These are phyloP conservation scores for Ailurus styani DNA, from an alignment of 2,113 vertebrate genomes.

Conservation along the genomic window DNA sequence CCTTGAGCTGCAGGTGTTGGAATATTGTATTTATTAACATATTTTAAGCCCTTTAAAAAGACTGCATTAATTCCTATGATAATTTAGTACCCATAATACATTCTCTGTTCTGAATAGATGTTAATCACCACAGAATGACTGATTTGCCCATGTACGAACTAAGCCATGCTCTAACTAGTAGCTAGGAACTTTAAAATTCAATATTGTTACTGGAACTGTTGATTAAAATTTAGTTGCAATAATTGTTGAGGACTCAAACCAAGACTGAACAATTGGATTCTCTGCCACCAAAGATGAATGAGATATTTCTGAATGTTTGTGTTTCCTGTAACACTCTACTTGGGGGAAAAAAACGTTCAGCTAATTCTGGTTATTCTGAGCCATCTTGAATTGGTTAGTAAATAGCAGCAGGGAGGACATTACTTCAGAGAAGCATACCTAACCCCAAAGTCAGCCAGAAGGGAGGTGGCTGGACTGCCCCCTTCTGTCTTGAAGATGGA, in stretches of 20 bases:
- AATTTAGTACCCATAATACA: slow-evolving; percentile 85
- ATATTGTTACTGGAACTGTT: slow-evolving; percentile 79
- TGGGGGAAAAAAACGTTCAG: background rate
- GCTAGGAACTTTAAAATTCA: slow-evolving; percentile 82
- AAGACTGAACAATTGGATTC: slow-evolving; percentile 47
- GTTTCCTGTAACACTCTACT: background rate
- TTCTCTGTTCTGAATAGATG: slow-evolving; percentile 86
- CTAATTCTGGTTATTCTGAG: background rate
- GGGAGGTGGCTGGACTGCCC: background rate
- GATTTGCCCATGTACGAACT: slow-evolving; percentile 77
- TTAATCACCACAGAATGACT: slow-evolving; percentile 84
- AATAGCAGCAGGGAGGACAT: slow-evolving; percentile 7
- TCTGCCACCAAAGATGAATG: slow-evolving; percentile 25
- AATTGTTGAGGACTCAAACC: slow-evolving; percentile 59
- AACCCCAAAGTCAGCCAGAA: background rate
- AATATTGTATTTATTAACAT: slow-evolving; percentile 90
- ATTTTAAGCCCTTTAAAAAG: slow-evolving; percentile 89
- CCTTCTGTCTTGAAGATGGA: background rate
- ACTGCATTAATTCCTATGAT: slow-evolving; percentile 89
- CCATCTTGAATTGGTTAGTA: background rate
- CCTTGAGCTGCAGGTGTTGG: slow-evolving; percentile 88
- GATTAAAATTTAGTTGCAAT: slow-evolving; percentile 78
- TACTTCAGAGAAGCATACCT: background rate
- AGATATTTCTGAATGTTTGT: slow-evolving; percentile 10
- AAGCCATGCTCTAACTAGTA: slow-evolving; percentile 80